Base-by-base conservation (phyloP, 1,140 invertebrate genomes). In the Anastatus disparis region DNA sequence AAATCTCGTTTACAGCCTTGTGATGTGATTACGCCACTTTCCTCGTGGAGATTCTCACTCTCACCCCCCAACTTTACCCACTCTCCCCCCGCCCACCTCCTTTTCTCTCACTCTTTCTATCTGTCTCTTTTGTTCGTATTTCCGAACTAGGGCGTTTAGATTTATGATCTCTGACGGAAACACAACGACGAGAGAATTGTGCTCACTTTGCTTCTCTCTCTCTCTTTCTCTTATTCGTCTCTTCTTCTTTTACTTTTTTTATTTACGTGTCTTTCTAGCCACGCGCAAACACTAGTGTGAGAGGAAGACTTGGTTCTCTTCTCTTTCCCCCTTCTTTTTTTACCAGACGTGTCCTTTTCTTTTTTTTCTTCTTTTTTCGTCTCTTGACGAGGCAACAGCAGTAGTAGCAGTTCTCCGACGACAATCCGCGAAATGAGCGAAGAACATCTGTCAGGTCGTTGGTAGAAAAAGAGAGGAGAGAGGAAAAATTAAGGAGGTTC, bases 121-220 rank as follows among this genome's bases (percentile, higher is more conserved):
- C 8, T 10, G 6, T 12, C 8, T 44, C 10, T 29, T 12, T 55
- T 42, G 6, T 38, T 17, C 9, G 20, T 15, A 20, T 26, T 24
- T 6, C 50, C 31, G 38, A 59, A 56, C 70, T 48, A 44, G 53
- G 62, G 56, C 73, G 68, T 68, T 71, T 67, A 75, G 74, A 73
- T 75, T 75, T 75, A 75, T 75, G 67, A 75, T 75, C 71, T 72
- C 65, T 70, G 52, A 63, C 65, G 55, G 67, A 73, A 64, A 73
- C 64, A 72, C 52, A 61, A 62, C 61, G 44, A 66, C 59, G 42
- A 59, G 59, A 53, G 73, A 53, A 55, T 63, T 68, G 53, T 59
- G 67, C 69, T 55, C 55, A 59, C 40, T 59, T n/a, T 58, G 61
- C 27, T 24, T 50, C 27, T 64, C 26, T 44, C 27, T 52, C 42